Evolutionary conservation across 1,140 invertebrate species (phyloP).

Genomic region (fruit fly (Drosophila melanogaster)): Release_6_plus_ISO1_MT NC_004354.4:10426501-10427000

Average conservation of each 20-base stretch:
- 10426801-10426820: neutral
- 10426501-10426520: neutral
- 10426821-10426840: neutral
- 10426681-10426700: neutral
- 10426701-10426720: neutral
- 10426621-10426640: no score
- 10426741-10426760: constrained; percentile 40
- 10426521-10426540: no score
- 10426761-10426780: constrained; percentile 55
- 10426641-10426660: no score
- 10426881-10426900: no score
- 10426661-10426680: neutral
- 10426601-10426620: no score
- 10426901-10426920: neutral
- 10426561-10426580: no score
- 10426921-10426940: neutral
- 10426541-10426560: neutral
- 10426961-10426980: constrained; percentile 25
- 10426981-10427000: constrained; percentile 2
- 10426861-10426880: no score
- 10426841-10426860: no score
- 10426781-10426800: constrained; percentile 29
- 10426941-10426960: constrained; percentile 41
- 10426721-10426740: constrained; percentile 35
- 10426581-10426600: no score